phyloP scores from a whole-genome alignment of 2,888 invertebrate genomes.

The Drosophila hamatofila region DNA sequence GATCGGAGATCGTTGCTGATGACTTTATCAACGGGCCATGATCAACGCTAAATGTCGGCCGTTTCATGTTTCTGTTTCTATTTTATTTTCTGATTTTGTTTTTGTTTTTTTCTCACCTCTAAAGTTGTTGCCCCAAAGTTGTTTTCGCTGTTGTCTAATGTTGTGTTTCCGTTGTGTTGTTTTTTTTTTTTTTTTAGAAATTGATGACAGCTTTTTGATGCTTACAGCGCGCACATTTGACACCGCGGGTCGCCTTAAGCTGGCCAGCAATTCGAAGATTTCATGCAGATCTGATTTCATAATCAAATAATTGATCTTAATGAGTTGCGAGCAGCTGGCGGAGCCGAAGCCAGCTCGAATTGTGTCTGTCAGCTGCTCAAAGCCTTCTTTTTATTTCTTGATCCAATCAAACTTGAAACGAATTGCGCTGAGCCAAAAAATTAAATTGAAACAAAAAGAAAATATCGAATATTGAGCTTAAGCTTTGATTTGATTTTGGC shows the following conservation, averaged over 20 bases:
- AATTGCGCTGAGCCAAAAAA: slow-evolving; percentile 27
- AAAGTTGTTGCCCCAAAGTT: slow-evolving; percentile 33
- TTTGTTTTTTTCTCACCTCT: slow-evolving; percentile 52
- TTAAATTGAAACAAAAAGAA: slow-evolving; percentile 29
- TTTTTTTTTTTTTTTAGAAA: slow-evolving; percentile 18
- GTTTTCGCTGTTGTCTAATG: slow-evolving; percentile 2
- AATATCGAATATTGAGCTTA: slow-evolving; percentile 46
- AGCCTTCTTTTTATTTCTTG: slow-evolving; percentile 42
- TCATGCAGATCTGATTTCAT: slow-evolving; percentile 83
- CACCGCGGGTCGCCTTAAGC: slow-evolving; percentile 64
- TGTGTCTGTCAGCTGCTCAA: slow-evolving; percentile 57
- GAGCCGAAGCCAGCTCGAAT: slow-evolving; percentile 10
- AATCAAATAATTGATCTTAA: slow-evolving; percentile 85
- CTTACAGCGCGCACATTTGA: slow-evolving; percentile 64
- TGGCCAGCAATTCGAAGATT: slow-evolving; percentile 75
- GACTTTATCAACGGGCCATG: slow-evolving; percentile 68
- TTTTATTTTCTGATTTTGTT: neutral
- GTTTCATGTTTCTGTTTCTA: slow-evolving; percentile 28
- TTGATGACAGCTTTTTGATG: slow-evolving; percentile 29
- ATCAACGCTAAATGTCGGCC: slow-evolving; percentile 55
- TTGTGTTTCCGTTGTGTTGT: neutral
- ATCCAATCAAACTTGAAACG: slow-evolving; percentile 78
- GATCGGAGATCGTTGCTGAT: slow-evolving; percentile 11
- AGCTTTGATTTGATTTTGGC: slow-evolving; percentile 53
- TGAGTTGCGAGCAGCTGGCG: slow-evolving; percentile 45